These are phyloP conservation scores for Ptilodon capucinus DNA, from an alignment of 2,888 invertebrate genomes.

Conservation along the genomic window DNA sequence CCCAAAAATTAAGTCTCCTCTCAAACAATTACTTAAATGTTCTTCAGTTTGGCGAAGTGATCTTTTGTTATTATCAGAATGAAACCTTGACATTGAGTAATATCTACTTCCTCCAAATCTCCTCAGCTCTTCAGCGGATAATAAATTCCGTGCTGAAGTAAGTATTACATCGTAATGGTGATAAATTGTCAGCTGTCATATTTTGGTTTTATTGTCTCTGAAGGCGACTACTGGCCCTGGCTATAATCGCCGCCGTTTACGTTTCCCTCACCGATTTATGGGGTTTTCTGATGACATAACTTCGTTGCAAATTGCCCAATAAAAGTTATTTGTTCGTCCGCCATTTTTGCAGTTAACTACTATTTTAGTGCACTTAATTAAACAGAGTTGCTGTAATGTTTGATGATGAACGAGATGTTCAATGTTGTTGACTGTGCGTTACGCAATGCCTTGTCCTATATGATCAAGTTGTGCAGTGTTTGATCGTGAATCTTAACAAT, in stretches of 20 bases:
- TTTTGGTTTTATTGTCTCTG: slow-evolving; percentile 64
- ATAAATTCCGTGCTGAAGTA: slow-evolving; percentile 55
- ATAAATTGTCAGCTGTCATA: slow-evolving; percentile 60
- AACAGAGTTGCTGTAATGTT: not conserved
- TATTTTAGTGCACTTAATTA: slow-evolving; percentile 11
- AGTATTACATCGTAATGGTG: slow-evolving; percentile 55
- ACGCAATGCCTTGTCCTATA: slow-evolving; percentile 3
- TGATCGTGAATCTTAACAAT: slow-evolving; percentile 3
- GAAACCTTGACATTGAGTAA: slow-evolving; percentile 59
- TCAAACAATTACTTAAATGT: slow-evolving; percentile 37
- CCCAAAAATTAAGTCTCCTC: slow-evolving; percentile 11
- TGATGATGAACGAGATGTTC: not conserved
- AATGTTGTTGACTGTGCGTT: not conserved
- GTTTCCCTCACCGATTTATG: slow-evolving; percentile 65
- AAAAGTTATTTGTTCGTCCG: slow-evolving; percentile 70
- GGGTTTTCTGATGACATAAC: slow-evolving; percentile 70
- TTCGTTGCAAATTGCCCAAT: slow-evolving; percentile 70
- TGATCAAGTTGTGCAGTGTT: not conserved
- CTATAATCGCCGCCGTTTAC: slow-evolving; percentile 63
- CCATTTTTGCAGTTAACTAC: slow-evolving; percentile 46
- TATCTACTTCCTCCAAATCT: slow-evolving; percentile 54
- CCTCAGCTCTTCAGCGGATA: slow-evolving; percentile 49
- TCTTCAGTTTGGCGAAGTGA: slow-evolving; percentile 35
- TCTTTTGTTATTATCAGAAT: slow-evolving; percentile 44
- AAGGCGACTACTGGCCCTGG: slow-evolving; percentile 48